Base-by-base conservation (phyloP, 2,113 vertebrate genomes). In the Apodemus speciosus region DNA sequence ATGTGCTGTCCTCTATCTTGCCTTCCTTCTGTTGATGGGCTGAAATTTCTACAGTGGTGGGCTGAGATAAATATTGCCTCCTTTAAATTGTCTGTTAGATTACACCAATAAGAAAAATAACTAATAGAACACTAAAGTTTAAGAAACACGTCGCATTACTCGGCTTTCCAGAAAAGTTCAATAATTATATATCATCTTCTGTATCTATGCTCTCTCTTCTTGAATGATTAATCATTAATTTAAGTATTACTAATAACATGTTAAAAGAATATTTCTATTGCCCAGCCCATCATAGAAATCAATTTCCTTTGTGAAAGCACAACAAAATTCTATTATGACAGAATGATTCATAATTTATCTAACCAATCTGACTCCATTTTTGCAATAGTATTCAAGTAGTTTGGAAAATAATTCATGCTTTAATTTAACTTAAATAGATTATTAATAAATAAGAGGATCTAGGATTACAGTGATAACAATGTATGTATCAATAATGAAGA, bases 401-500 rank as follows among this genome's bases (percentile, higher is more conserved):
- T 80, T 38, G 21, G 77, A 38, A 80, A 80, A 58, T 58, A 14
- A 80, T 21, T 58, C 51, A 80, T 38, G 13, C 20, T 38, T 80
- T 56, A 56, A n/a, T 77, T 51, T 21, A 79, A 79, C 53, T 80
- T 11, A 80, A 56, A n/a, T 80, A 58, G 53, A 38, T 58, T 80
- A 10, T 23, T 80, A 58, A 15, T 25, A 38, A 80, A 25, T 58
- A 80, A 58, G 77, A 25, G 11, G 1, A 25, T 51, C 32, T 91
- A 58, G 53, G 75, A 72, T 80, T 38, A 89, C 23, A 40, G 58
- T 73, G 86, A 85, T 76, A 95, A 87, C 92, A 95, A 85, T 16
- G 25, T 60, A 85, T 66, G 77, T 53, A 64, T 35, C 68, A 96
- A 84, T 95, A 94, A 89, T 9, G 20, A 94, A 66, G 68, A 93